These are phyloP conservation scores for Ailurus styani DNA, from an alignment of 2,113 vertebrate genomes.

Conservation along the genomic window DNA sequence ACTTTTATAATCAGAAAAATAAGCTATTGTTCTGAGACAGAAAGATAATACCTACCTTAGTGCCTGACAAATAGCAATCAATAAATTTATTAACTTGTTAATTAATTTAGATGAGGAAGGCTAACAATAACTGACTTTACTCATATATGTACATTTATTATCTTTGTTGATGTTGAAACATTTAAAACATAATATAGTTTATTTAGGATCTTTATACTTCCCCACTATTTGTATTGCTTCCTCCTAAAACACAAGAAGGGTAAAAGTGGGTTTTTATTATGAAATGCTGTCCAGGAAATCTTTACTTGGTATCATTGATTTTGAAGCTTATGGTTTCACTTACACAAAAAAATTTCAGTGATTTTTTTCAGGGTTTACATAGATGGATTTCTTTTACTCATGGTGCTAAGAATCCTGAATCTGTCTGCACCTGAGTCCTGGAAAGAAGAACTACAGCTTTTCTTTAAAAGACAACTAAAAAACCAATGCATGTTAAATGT, in stretches of 20 bases:
- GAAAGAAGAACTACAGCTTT: background rate
- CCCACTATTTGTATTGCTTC: background rate
- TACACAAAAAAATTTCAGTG: background rate
- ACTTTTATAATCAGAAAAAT: background rate
- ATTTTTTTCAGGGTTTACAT: background rate
- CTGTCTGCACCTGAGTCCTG: background rate
- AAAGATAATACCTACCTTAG: background rate
- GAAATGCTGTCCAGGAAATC: background rate
- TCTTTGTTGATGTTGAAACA: background rate
- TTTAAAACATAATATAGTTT: background rate
- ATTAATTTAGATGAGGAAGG: background rate
- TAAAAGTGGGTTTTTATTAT: background rate
- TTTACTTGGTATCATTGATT: background rate
- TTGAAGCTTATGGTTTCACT: background rate
- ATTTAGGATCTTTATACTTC: background rate
- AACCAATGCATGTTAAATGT: background rate
- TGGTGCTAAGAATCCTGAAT: background rate
- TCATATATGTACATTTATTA: background rate
- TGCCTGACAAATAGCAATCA: background rate
- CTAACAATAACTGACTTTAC: background rate
- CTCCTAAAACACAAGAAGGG: background rate
- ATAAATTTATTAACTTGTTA: background rate
- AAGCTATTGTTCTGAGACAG: background rate
- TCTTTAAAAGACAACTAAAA: conserved; percentile 28
- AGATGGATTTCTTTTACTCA: background rate